Evolutionary conservation across 2,797 vertebrate species (phyloP), one percentile per base, ranked within the genome.

Genomic region (Hipposideros larvatus): DNA sequence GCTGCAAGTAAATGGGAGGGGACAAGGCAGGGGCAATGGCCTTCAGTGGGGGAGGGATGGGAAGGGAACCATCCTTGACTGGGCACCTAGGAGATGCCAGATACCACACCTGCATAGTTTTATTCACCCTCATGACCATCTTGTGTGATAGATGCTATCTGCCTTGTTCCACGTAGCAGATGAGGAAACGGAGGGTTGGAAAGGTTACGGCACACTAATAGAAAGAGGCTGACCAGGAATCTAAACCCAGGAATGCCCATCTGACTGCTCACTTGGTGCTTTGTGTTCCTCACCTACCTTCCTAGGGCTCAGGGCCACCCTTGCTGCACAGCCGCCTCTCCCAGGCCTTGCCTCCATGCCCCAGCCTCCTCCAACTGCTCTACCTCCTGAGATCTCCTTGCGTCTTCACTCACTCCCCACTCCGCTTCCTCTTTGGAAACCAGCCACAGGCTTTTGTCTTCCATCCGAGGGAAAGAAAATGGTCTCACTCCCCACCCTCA

Each of bases 361-460:
- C 22, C 68, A 43, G 31, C 91, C 57, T 41, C 93, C 78, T 66
- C 73, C 31, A 31, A 16, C 46, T 8, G 37, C 70, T 87, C 59
- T 22, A 1, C 68, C 88, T 91, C 87, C 31, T 1, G 28, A 92
- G 70, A 75, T 78, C 57, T 43, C 65, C 86, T 79, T 13, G 83
- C 31, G 68, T 80, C 86, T 59, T 53, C 75, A 14, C 87, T 91
- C 55, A 26, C 34, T 88, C 80, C 65, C 92, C 83, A 85, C 86
- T 87, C 31, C 15, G 71, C 82, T 88, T 95, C 90, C 90, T 93
- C 95, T 96, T 78, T 96, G 96, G 95, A 97, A 96, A 84, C 77
- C 92, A 96, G 95, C 96, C 96, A 95, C 55, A 34, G 85, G 90
- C 37, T 96, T 84, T 87, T 78, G 71, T 46, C 87, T 90, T 93